phyloP scores from a whole-genome alignment of 2,888 invertebrate species.

The Eristalis intricaria region DNA sequence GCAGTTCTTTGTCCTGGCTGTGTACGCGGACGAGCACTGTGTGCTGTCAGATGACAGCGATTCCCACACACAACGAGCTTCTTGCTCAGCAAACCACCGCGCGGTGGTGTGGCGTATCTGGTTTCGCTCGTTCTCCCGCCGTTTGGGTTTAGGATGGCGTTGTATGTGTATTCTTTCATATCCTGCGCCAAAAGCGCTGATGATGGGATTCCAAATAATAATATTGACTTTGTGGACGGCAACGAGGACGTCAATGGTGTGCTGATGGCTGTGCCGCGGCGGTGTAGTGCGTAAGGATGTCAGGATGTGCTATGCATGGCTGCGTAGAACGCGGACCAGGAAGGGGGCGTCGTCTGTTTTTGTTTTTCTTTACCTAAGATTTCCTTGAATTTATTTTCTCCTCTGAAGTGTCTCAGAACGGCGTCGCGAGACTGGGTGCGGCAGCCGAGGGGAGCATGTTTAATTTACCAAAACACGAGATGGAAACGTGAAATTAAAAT shows the following conservation, averaged over 20 bases:
- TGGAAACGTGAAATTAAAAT: slow-evolving; percentile 42
- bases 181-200: slow-evolving; percentile 70
- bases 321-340: slow-evolving; percentile 29
- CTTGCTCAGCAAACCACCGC: slow-evolving; percentile 46
- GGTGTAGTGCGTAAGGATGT: slow-evolving; percentile 16
- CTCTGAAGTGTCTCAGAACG: slow-evolving; percentile 20
- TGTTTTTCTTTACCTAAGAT: slow-evolving; percentile 54
- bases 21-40: slow-evolving; percentile 28
- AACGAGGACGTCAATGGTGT: slow-evolving; percentile 15
- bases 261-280: background rate
- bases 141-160: slow-evolving; percentile 48
- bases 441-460: slow-evolving; percentile 18
- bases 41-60: slow-evolving; percentile 52
- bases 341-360: slow-evolving; percentile 38
- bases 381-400: slow-evolving; percentile 23
- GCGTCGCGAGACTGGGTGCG: background rate
- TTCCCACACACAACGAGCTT: slow-evolving; percentile 56
- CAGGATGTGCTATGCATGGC: slow-evolving; percentile 24
- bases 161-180: slow-evolving; percentile 58
- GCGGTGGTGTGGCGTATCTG: slow-evolving; percentile 44
- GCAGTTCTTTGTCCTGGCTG: slow-evolving; percentile 54
- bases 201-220: slow-evolving; percentile 72
- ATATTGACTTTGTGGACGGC: slow-evolving; percentile 70
- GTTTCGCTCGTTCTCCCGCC: slow-evolving; percentile 44
- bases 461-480: slow-evolving; percentile 55